A percentile compares a stretch with the other conserved stretches of the same genome.
Evolutionary conservation across 2,888 invertebrate species (phyloP).

Genomic region (Diaprepes abbreviatus): DNA sequence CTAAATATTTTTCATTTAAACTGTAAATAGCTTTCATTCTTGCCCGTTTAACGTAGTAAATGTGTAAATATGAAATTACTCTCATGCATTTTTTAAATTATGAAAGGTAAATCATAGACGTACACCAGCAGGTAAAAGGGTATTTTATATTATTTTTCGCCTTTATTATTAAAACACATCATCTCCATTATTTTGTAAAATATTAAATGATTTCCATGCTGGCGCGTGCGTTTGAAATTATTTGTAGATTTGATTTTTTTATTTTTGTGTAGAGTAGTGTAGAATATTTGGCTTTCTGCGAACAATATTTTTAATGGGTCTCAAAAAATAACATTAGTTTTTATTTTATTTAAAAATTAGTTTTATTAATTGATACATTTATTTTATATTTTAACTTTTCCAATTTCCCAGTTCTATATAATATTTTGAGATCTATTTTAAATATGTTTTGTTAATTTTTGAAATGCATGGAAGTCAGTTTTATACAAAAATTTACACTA

Average conservation of each 20-base stretch:
- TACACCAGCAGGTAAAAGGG: constrained; percentile 49
- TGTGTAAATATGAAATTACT: not conserved
- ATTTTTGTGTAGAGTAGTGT: constrained; percentile 47
- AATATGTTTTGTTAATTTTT: constrained; percentile 44
- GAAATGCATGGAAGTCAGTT: constrained; percentile 62
- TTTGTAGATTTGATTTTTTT: constrained; percentile 54
- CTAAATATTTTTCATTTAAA: too few relatives aligned
- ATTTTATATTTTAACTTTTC: not conserved
- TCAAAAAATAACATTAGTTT: constrained; percentile 19
- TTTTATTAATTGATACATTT: constrained; percentile 11
- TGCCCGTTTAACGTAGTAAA: not conserved
- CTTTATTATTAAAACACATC: constrained; percentile 26
- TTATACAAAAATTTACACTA: constrained; percentile 38
- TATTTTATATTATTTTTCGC: constrained; percentile 37
- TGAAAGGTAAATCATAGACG: constrained; percentile 13
- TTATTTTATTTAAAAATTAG: constrained; percentile 15
- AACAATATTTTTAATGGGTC: constrained; percentile 36
- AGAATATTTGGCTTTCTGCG: constrained; percentile 35
- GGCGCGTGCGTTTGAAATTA: constrained; percentile 65
- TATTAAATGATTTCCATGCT: constrained; percentile 67
- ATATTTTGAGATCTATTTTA: constrained; percentile 40
- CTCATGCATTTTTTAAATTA: not conserved
- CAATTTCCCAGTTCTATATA: not conserved
- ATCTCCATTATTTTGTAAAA: constrained; percentile 39
- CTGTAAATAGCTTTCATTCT: constrained; percentile 3